Conservation (phyloP, 1,140 invertebrate species). For the Nasonia vitripennis region DNA sequence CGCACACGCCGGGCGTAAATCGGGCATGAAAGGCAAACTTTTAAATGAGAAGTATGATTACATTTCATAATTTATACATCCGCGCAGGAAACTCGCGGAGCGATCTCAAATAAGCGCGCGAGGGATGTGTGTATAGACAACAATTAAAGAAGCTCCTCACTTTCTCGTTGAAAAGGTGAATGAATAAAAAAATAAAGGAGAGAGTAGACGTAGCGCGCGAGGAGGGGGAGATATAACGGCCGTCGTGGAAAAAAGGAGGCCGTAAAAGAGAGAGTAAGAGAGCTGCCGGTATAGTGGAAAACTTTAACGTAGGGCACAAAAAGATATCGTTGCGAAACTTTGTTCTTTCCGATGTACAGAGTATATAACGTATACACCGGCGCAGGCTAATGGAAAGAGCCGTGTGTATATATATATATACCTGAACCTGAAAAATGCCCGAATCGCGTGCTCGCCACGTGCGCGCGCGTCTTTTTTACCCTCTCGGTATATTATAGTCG, state of each 20-base stretch:
- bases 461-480: not conserved
- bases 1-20: conserved; percentile 5
- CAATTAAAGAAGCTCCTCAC: not conserved
- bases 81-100: not conserved
- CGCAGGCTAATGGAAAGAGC: not conserved
- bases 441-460: conserved; percentile 54
- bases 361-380: not conserved
- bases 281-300: not conserved
- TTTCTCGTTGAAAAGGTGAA: not conserved
- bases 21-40: conserved; percentile 20
- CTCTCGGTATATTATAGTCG: not conserved
- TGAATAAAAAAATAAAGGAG: not conserved
- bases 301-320: conserved; percentile 36
- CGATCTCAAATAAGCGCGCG: not conserved
- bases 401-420: not conserved
- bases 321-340: conserved; percentile 34
- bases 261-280: not conserved
- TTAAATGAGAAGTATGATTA: conserved; percentile 30
- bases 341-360: not conserved
- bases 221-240: not conserved
- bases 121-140: not conserved
- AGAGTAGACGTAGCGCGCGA: not conserved
- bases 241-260: not conserved
- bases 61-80: conserved; percentile 19
- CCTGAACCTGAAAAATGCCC: conserved; percentile 57